Evolutionary conservation across 2,113 vertebrate genomes (phyloP).

Genomic region (Athene noctua): DNA sequence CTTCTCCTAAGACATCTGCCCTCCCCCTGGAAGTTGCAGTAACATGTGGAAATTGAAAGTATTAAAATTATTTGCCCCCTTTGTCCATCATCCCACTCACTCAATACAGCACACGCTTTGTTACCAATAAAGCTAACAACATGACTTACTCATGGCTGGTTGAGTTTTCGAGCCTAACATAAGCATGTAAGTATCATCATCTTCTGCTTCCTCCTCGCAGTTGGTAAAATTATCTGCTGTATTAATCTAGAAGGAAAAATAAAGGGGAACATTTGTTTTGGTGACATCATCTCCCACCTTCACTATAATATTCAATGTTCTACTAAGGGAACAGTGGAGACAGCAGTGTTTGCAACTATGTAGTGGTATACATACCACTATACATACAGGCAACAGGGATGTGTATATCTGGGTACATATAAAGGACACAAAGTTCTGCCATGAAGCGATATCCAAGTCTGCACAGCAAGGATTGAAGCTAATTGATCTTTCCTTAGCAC

Average conservation of each 20-base stretch:
- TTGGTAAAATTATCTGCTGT: neutral
- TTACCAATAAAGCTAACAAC: neutral
- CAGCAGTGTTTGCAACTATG: neutral
- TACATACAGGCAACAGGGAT: neutral
- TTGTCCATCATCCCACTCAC: neutral
- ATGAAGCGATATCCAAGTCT: neutral
- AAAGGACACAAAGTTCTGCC: neutral
- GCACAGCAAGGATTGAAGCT: neutral
- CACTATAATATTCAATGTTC: neutral
- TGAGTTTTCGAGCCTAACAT: slow-evolving; percentile 6
- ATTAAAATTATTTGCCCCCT: neutral
- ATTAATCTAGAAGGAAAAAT: slow-evolving; percentile 53
- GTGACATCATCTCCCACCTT: neutral
- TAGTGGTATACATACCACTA: too few relatives aligned
- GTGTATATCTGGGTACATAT: rapidly evolving
- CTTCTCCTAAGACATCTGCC: neutral
- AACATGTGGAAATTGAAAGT: neutral
- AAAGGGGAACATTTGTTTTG: neutral
- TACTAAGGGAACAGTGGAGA: neutral
- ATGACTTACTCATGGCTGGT: slow-evolving; percentile 44
- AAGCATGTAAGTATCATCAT: neutral
- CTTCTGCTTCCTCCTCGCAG: slow-evolving; percentile 3
- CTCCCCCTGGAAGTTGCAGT: neutral
- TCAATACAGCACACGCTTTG: neutral
- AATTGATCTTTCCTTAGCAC: neutral